Percentiles rank a stretch among this genome's conserved stretches.
Conservation (phyloP, 2,113 vertebrate species). For the Python bivittatus region DNA sequence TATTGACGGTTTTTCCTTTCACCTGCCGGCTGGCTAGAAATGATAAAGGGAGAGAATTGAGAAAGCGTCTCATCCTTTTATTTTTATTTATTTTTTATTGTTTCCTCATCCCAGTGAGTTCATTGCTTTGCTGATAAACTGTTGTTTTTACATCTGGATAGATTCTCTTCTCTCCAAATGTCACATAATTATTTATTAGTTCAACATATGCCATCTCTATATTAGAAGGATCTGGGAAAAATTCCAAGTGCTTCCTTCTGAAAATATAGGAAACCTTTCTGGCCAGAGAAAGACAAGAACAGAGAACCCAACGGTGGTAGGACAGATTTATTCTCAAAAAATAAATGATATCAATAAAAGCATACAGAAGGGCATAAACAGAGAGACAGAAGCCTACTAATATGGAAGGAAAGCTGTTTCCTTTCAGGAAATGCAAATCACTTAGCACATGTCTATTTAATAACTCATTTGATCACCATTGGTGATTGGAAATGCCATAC, state of each 20-base stretch:
- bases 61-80: background rate
- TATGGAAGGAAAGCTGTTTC: rapidly evolving
- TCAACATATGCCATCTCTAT: constrained; percentile 30
- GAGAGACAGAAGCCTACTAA: background rate
- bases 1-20: background rate
- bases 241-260: constrained; percentile 36
- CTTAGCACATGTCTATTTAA: no score
- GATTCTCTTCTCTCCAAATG: background rate
- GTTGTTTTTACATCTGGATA: background rate
- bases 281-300: constrained; percentile 14
- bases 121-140: constrained; percentile 23
- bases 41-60: background rate
- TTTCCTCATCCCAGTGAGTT: background rate
- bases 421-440: background rate
- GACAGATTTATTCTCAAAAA: background rate
- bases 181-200: background rate
- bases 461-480: background rate
- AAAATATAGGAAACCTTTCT: constrained; percentile 33
- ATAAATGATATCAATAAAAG: background rate
- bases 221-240: constrained; percentile 51
- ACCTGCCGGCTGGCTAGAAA: background rate
- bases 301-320: background rate
- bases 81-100: background rate
- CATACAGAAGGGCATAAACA: constrained; percentile 26
- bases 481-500: background rate